Evolutionary conservation across 2,888 invertebrate genomes (phyloP).

Genomic region (Tachystola acroxantha): DNA sequence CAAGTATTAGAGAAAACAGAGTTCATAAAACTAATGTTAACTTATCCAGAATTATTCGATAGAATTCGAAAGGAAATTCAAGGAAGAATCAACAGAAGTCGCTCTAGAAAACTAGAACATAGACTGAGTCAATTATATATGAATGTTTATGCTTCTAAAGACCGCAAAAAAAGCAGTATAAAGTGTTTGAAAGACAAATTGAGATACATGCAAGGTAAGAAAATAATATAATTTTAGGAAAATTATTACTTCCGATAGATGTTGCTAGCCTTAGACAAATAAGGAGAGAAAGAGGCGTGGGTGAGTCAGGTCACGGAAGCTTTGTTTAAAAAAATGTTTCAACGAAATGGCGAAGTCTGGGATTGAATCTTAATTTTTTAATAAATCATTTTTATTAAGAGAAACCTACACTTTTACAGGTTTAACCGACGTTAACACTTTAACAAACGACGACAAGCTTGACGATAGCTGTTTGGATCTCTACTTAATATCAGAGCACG

Average conservation of each 20-base stretch:
- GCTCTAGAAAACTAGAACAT: constrained; percentile 30
- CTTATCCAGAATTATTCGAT: constrained; percentile 60
- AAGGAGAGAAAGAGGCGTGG: too few relatives aligned
- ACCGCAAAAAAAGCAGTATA: constrained; percentile 65
- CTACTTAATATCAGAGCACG: constrained; percentile 64
- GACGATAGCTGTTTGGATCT: constrained; percentile 62
- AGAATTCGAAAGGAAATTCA: constrained; percentile 48
- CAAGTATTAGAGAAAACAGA: constrained; percentile 70
- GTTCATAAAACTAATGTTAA: constrained; percentile 66
- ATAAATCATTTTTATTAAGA: too few relatives aligned
- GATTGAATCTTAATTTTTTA: too few relatives aligned
- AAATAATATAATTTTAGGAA: neutral
- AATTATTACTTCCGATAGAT: too few relatives aligned
- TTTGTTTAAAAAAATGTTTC: too few relatives aligned
- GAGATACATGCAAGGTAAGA: constrained; percentile 63
- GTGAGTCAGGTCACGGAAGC: too few relatives aligned
- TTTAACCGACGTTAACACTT: constrained; percentile 39
- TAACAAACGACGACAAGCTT: constrained; percentile 47
- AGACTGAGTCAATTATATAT: constrained; percentile 35
- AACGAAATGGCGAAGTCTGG: too few relatives aligned
- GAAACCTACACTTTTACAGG: too few relatives aligned
- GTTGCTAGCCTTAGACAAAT: too few relatives aligned
- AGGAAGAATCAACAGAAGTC: constrained; percentile 43
- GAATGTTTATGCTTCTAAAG: constrained; percentile 65
- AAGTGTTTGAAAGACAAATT: constrained; percentile 69